A percentile compares a stretch with the other conserved stretches of the same genome.
phyloP scores from a whole-genome alignment of 2,797 vertebrate genomes.

The Orientallactaga sibirica region DNA sequence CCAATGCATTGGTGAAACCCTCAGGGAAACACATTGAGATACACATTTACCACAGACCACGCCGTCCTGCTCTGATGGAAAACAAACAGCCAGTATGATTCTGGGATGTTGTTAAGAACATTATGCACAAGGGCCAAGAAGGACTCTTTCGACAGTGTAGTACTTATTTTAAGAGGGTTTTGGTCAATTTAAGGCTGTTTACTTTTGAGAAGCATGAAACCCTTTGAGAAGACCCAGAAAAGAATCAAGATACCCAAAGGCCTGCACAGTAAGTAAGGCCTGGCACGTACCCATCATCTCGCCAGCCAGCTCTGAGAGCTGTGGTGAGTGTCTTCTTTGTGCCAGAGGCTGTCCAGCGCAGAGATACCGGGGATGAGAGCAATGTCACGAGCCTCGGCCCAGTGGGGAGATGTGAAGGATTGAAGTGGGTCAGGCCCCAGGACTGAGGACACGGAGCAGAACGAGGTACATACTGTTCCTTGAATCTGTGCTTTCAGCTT shows the following conservation, averaged over 20 bases:
- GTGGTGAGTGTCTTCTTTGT: neutral
- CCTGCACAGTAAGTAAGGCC: neutral
- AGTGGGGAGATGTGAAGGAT: neutral
- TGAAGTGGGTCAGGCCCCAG: too few relatives aligned
- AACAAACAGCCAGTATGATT: neutral
- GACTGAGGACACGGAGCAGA: accelerated
- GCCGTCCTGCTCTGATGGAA: neutral
- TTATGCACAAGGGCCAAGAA: neutral
- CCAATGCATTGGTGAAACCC: neutral
- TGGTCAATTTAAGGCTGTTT: neutral
- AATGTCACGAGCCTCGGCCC: neutral
- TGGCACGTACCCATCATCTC: too few relatives aligned
- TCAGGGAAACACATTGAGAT: neutral
- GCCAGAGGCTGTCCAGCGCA: neutral
- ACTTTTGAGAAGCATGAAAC: neutral
- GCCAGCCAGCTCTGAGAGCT: neutral
- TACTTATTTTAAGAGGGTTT: neutral
- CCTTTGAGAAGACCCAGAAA: neutral
- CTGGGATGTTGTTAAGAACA: neutral
- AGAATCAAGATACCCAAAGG: neutral
- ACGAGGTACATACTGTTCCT: neutral
- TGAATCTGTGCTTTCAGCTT: neutral
- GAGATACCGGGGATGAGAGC: neutral
- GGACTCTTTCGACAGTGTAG: neutral
- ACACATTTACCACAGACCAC: neutral